A percentile compares a stretch with the other conserved stretches of the same genome.
Conservation (phyloP, 2,113 vertebrate species). For the Dipodomys ordii region DNA sequence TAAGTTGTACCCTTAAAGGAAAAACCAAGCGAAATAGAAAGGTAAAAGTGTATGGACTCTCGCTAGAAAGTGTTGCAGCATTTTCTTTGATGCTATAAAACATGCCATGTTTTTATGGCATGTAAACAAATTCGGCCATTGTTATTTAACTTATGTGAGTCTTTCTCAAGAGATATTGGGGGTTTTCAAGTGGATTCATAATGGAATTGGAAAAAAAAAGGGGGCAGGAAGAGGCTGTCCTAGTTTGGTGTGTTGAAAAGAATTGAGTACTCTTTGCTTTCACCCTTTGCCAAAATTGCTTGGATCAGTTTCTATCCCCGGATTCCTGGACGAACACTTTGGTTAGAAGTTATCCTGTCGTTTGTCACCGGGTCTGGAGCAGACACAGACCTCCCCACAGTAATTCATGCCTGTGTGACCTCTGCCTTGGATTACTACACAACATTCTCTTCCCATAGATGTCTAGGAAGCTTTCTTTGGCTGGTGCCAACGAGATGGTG, state of each 20-base stretch:
- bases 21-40: background rate
- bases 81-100: background rate
- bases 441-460: constrained; percentile 69
- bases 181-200: background rate
- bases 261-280: background rate
- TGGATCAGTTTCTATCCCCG: background rate
- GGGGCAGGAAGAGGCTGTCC: background rate
- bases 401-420: constrained; percentile 50
- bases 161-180: background rate
- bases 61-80: background rate
- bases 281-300: background rate
- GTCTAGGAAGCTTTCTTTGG: constrained; percentile 71
- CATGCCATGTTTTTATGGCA: background rate
- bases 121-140: background rate
- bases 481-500: constrained; percentile 71
- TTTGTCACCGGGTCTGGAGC: background rate
- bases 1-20: background rate
- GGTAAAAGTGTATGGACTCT: background rate
- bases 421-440: constrained; percentile 6
- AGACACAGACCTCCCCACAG: background rate
- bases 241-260: background rate
- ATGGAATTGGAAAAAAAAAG: background rate
- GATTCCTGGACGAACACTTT: constrained; percentile 36
- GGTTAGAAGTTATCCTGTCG: background rate
- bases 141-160: background rate